phyloP scores from a whole-genome alignment of 2,888 invertebrate genomes.

The Cataglyphis albicans region DNA sequence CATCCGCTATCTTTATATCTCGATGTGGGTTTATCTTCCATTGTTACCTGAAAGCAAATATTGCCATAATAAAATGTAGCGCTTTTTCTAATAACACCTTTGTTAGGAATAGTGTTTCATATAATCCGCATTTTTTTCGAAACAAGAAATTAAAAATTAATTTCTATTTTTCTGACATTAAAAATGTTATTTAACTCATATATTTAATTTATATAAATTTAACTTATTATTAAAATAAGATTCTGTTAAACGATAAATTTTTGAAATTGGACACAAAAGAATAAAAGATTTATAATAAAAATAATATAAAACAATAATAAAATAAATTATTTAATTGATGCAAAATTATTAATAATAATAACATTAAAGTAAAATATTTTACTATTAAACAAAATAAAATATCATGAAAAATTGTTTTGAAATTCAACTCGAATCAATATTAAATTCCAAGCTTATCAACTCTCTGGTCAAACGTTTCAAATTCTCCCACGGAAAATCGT shows the following conservation, averaged over 20 bases:
- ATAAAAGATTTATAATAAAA: not conserved
- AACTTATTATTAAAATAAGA: not conserved
- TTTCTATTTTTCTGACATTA: not conserved
- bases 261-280: not conserved
- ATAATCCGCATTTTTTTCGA: not conserved
- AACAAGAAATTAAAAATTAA: not conserved
- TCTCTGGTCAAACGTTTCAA: constrained; percentile 16
- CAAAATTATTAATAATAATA: not conserved
- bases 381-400: not conserved
- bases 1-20: constrained; percentile 82
- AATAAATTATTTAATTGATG: not conserved
- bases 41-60: constrained; percentile 78
- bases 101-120: not conserved
- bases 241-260: not conserved
- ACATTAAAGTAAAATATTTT: not conserved
- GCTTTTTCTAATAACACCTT: not conserved
- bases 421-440: not conserved
- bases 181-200: not conserved
- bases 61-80: not conserved
- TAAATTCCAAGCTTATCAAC: not conserved
- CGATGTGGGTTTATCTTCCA: constrained; percentile 79
- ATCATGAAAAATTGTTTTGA: not conserved
- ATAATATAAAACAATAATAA: not conserved
- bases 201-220: too few species aligned
- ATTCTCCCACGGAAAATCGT: constrained; percentile 34